Base-by-base conservation (phyloP, 2,888 invertebrate species). In the Hymenopus coronatus region DNA sequence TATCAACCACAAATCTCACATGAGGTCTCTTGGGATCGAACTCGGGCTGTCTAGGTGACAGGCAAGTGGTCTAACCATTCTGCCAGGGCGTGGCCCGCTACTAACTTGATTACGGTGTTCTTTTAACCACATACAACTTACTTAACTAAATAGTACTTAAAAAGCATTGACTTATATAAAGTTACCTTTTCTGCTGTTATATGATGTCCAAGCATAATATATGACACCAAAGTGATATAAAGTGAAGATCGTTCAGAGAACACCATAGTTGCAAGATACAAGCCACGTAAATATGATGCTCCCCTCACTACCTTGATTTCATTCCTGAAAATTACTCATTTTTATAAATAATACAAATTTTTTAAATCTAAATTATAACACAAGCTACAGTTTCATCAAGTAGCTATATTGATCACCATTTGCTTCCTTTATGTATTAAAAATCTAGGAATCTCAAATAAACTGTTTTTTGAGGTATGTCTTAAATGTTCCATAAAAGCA, bases 171-270 rank as follows among this genome's bases (percentile, higher is more conserved):
- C 27, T 27, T 28, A 27, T 2, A 87, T 85, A 33, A 90, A 93
- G 93, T 94, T 93, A 96, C 97, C 92, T 96, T 95, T 91, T 96
- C 96, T 0, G 97, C 96, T 0, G 96, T 96, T 28, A 90, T 83
- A 6, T 93, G 92, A 91, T 95, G 95, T 0, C 96, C 97, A 91
- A 96, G 93, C 6, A 97, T 93, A 15, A 97, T 96, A 92, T 96
- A 97, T 0, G 96, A 95, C 85, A 97, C 94, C 88, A 98, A 94
- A 3, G 97, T 97, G 90, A 97, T 95, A 92, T 96, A 97, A 15
- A 98, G 94, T 2, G 98, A 97, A 88, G 98, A 95, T 90, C 98
- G 96, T 92, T 97, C 97, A 0, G 98, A 97, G 92, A 97, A 98
- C 84, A 98, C 96, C 94, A 96, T 96, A 92, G 96, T 94, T 0